These are phyloP conservation scores for Rostratula benghalensis DNA, from an alignment of 2,113 vertebrate genomes.

Conservation along the genomic window DNA sequence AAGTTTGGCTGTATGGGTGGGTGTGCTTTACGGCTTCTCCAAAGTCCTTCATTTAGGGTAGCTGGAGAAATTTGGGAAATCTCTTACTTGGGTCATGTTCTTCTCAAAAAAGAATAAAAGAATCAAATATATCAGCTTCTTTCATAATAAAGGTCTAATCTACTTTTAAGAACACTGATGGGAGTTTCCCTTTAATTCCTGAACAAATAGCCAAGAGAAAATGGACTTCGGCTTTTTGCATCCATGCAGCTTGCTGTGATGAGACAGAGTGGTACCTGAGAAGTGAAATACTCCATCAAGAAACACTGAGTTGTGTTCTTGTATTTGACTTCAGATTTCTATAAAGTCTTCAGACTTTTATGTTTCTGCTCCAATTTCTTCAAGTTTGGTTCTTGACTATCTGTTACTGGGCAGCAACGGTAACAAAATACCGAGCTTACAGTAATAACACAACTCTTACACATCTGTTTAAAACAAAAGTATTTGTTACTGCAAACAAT, in stretches of 20 bases:
- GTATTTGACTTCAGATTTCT: neutral
- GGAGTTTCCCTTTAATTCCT: neutral
- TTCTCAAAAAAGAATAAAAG: neutral
- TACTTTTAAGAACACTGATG: neutral
- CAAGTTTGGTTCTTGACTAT: neutral
- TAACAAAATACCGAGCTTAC: neutral
- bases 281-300: neutral
- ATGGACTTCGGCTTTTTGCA: neutral
- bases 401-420: fast-evolving
- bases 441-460: neutral
- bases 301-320: neutral
- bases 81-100: neutral
- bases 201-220: neutral
- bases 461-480: neutral
- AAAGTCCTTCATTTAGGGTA: neutral
- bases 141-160: neutral
- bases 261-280: neutral
- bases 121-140: neutral
- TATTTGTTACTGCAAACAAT: neutral
- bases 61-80: neutral
- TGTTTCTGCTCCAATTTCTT: neutral
- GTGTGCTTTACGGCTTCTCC: neutral
- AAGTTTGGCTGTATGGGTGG: fast-evolving
- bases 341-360: neutral
- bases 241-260: neutral